Evolutionary conservation across 2,888 invertebrate species (phyloP), one percentile per base, ranked within the genome.

Genomic region (Spodoptera littoralis): DNA sequence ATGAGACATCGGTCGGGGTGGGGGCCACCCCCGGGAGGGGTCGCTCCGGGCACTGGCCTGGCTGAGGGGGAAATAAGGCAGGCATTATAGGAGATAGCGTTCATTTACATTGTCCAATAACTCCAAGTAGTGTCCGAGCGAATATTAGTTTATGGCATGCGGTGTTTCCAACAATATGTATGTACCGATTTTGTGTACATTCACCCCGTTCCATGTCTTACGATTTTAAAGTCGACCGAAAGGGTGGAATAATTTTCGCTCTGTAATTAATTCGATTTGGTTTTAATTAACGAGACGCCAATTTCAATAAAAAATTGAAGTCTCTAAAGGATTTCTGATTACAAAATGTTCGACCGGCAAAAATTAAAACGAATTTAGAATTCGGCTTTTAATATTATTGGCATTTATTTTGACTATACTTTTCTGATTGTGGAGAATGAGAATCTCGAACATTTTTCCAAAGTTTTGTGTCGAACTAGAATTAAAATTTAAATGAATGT

Each of bases 61-160:
- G 86, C 86, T 80, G 84, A 75, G 85, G 92, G 90, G 90, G 91
- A 87, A 90, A 90, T 91, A 92, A 91, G 92, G 92, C 92, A 90
- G 90, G 94, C 94, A 95, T 94, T 94, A 94, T 94, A 92, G 93
- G 90, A 93, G 92, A 92, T 93, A 94, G 92, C 92, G 94, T 95
- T 95, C 95, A 95, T 95, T 95, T 95, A 95, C 95, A 95, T 95
- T 95, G 94, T 95, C 93, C 95, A 94, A 95, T 95, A 95, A 94
- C 94, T 95, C 92, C 92, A 93, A 95, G 94, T 94, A 93, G 93
- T 94, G 94, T 92, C 93, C 94, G 89, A 90, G 88, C 91, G 92
- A 92, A 92, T 94, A 94, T 94, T 93, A 93, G 93, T 94, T 93
- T 94, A 93, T 90, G 89, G 88, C 86, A 88, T 89, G 89, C 88